Conservation (phyloP, 35 echinoderm and acorn worm species). For the Heliocidaris erythrogramma region DNA sequence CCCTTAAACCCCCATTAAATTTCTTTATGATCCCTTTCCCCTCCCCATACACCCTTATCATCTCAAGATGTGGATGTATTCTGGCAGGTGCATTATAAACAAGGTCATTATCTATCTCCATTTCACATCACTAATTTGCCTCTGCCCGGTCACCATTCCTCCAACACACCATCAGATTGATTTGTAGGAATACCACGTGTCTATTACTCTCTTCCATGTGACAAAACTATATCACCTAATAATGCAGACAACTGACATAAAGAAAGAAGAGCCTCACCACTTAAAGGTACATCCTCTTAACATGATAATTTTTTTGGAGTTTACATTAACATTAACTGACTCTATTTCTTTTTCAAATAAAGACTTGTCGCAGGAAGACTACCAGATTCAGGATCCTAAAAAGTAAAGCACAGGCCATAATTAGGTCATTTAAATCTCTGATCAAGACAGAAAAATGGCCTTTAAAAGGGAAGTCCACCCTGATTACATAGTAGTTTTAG, state of each 20-base stretch:
- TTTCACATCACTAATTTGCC: background rate
- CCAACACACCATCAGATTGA: background rate
- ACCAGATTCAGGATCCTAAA: no score
- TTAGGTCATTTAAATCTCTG: no score
- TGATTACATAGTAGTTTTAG: no score
- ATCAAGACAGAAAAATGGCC: no score
- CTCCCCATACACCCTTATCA: background rate
- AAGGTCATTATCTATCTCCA: constrained; percentile 43
- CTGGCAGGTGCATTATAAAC: constrained; percentile 29
- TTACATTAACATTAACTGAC: no score
- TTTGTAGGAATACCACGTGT: constrained; percentile 7
- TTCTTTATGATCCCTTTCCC: background rate
- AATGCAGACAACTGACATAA: background rate
- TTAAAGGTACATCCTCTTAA: background rate
- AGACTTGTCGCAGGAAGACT: no score
- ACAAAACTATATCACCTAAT: background rate
- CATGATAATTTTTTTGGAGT: background rate
- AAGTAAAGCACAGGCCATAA: no score
- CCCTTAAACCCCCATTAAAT: background rate
- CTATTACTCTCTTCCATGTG: background rate
- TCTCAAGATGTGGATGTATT: constrained; percentile 7
- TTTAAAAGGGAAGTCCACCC: no score
- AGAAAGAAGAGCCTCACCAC: background rate
- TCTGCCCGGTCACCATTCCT: background rate
- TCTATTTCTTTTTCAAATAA: no score